Evolutionary conservation across 2,797 vertebrate genomes (phyloP), one percentile per base, ranked within the genome.

Genomic region (Platyrinchus mystaceus): DNA sequence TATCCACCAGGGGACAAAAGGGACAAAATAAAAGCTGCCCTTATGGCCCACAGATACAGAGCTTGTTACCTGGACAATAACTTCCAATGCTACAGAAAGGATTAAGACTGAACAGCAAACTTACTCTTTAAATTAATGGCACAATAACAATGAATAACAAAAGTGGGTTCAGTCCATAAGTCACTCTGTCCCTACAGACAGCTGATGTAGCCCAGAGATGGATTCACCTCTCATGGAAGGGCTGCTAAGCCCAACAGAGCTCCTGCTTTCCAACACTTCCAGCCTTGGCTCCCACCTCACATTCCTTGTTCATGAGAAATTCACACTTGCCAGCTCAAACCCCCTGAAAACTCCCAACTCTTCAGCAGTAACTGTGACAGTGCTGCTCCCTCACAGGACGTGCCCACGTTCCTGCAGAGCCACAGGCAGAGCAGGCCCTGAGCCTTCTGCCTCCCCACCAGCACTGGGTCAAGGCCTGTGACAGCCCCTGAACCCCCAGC

Each of bases 391-490:
- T 49, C 14, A 7, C 19, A 52, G 4, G 2, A 18, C 2, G 2
- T 24, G 39, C 46, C 17, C 16, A 12, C 39, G 17, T 12, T 58
- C 17, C 39, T 55, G 34, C 49, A 30, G 43, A 30, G 37, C 15
- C 37, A 17, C 0, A 2, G 22, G 28, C 19, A 73, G 41, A 27
- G 16, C 16, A 47, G 16, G 12, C 21, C 22, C 63, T 46, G 12
- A n/a, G 44, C 43, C 22, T 55, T 21, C 52, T 30, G 15, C 36
- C 18, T 22, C 9, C 21, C 12, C 20, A n/a, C 41, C 36, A n/a
- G 1, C 22, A 1, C 62, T 8, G 41, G 27, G 18, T 7, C 21
- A 56, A n/a, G 0, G 16, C 67, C 58, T 6, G 4, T 0, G 5
- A 10, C 0, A 6, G 10, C 52, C 14, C 52, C 32, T 27, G 36